Evolutionary conservation across 1,140 invertebrate genomes (phyloP), one percentile per base, ranked within the genome.

Genomic region (Platyscapa corneri): DNA sequence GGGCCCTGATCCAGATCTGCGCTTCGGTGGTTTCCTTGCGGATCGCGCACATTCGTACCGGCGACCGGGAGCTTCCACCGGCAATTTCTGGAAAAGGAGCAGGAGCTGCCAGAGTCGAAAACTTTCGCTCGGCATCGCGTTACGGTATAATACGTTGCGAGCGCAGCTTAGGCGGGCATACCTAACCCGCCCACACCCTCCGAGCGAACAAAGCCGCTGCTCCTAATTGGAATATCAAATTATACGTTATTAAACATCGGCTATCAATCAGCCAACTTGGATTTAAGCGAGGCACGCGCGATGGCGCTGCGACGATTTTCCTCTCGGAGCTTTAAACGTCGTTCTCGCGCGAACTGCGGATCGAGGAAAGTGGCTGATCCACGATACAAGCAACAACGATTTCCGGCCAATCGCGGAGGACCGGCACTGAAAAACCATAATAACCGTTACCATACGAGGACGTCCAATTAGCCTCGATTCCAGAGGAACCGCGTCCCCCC

Each of bases 141-240:
- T 86, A 83, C 75, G 75, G 49, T 49, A 42, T 79, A 83, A 83
- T 86, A 79, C 75, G 74, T 79, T 79, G 23, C 70, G 75, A 53
- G 76, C 16, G n/a, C n/a, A n/a, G n/a, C n/a, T n/a, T n/a, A n/a
- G n/a, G n/a, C 56, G 30, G 16, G 42, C 56, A 65, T 72, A 42
- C 27, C 46, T n/a, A 53, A 39, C 5, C n/a, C 75, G 27, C 34
- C 14, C 60, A 20, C n/a, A 20, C 7, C 39, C 18, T 37, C 64
- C 30, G 30, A 32, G n/a, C 27, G 23, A 64, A n/a, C 76, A 32
- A 75, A 37, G 75, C 27, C 46, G 32, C 20, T 60, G 32, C 20
- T n/a, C 83, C 72, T 86, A 80, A 86, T 86, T 86, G 81, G 64
- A 80, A 86, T 86, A 86, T 83, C 76, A 79, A 79, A 86, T 86